Base-by-base conservation (phyloP, 2,888 invertebrate species). In the Eupithecia vulgata region DNA sequence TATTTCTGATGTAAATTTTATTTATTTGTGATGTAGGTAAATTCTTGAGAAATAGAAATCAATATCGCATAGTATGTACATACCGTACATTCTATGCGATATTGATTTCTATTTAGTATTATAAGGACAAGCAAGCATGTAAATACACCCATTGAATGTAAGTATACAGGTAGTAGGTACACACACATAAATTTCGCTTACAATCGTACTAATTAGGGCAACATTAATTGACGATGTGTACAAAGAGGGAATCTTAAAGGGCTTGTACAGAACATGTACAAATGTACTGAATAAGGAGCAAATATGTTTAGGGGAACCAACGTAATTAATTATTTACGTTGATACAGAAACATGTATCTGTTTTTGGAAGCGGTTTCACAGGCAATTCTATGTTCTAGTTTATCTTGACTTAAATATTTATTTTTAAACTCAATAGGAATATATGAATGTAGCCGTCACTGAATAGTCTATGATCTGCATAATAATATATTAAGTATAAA, bases 281-380 rank as follows among this genome's bases (percentile, higher is more conserved):
- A 65, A 65, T 65, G 65, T 65, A 40, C 64, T 37, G n/a, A 37
- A 15, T 21, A 34, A 15, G 34, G 65, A 65, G 40, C 65, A 65
- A 65, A 65, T 65, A 65, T 65, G 65, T 65, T 65, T 65, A 64
- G 65, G 65, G 65, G 40, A 61, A 40, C 21, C 37, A 42, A 65
- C 65, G 40, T 40, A 37, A 65, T 65, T 65, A 65, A 65, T 65
- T 65, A 65, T 40, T 65, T 65, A 65, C 40, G 21, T 40, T 21
- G 37, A 40, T 42, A 42, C 35, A 42, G 25, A 21, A 65, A 40
- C 65, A 61, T 61, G 61, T 34, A 30, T 59, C 30, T 59, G 59
- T 30, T 59, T 59, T 34, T 6, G 15, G 8, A 61, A 30, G 34
- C 61, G 21, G 15, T 12, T 30, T 61, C 61, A 17, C 61, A 61